Evolutionary conservation across 2,797 vertebrate genomes (phyloP), one percentile per base, ranked within the genome.

Genomic region (Paguma larvata): DNA sequence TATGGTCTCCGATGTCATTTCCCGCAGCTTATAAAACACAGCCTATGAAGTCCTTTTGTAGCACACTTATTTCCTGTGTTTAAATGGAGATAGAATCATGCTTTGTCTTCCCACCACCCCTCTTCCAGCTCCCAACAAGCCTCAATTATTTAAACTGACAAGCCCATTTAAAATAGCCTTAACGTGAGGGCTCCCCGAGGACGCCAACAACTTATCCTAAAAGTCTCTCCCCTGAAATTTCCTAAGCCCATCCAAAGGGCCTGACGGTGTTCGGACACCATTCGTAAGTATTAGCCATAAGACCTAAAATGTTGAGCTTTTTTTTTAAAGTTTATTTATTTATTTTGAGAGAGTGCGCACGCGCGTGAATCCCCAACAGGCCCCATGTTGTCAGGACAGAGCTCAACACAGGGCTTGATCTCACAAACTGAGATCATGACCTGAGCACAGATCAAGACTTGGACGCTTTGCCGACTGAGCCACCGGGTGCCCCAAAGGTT

Each of bases 11-110:
- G 16, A 0, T 0, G 7, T 78, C 19, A 56, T 90, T 95, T 94
- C 95, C 94, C 82, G 53, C 34, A 13, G 62, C 73, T 91, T 91
- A 19, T 95, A 85, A 93, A 89, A 62, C n/a, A 68, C 86, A 87
- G 30, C 70, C 63, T 62, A n/a, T 48, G 18, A 72, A 93, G 89
- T n/a, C 48, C 59, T 86, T 3, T 30, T 0, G 32, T n/a, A 30
- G 44, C 34, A 21, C 34, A 25, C 4, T 89, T 38, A 85, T 46
- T 96, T 95, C 85, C 85, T 82, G 59, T 89, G 85, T 87, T 92
- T 94, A 68, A 41, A 38, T 15, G 65, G 63, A 94, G 80, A 67
- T 65, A 44, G 62, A 63, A 19, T 62, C 85, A 21, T 9, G 72
- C 41, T 65, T 90, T 85, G 73, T 88, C 51, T 93, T 56, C 51